Evolutionary conservation across 2,888 invertebrate species (phyloP).

Genomic region (Drosophila mimetica): DNA sequence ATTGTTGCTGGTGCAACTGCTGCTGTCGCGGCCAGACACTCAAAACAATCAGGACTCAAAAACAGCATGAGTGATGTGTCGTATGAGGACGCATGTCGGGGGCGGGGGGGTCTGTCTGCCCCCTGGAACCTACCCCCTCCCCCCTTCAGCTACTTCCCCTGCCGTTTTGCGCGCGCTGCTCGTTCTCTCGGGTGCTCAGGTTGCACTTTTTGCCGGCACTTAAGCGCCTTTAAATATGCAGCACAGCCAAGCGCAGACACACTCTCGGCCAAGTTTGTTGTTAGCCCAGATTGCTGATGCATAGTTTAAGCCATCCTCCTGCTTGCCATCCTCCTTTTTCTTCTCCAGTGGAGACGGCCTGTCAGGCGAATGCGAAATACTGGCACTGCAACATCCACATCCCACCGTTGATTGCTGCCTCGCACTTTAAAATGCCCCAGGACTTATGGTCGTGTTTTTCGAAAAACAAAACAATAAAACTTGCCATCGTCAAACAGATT

Average conservation of each 20-base stretch:
- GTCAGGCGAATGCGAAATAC: slow-evolving; percentile 4
- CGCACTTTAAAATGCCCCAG: slow-evolving; percentile 33
- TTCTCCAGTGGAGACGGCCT: slow-evolving; percentile 20
- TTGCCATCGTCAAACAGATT: slow-evolving; percentile 16
- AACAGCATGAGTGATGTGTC: slow-evolving; percentile 75
- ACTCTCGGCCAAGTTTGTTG: slow-evolving; percentile 39
- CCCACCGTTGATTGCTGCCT: slow-evolving; percentile 2
- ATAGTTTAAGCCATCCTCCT: slow-evolving; percentile 28
- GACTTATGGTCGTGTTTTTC: slow-evolving; percentile 37
- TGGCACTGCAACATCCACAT: slow-evolving; percentile 5
- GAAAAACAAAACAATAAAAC: slow-evolving; percentile 41
- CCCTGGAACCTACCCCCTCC: neutral
- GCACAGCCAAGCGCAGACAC: slow-evolving; percentile 51
- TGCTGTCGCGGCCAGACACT: slow-evolving; percentile 48
- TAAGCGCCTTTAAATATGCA: slow-evolving; percentile 74
- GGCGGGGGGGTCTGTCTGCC: slow-evolving; percentile 16
- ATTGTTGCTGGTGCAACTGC: slow-evolving; percentile 20
- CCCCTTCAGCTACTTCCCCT: slow-evolving; percentile 4
- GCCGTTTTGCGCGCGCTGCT: neutral
- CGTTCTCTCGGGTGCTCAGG: slow-evolving; percentile 28
- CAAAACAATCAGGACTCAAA: slow-evolving; percentile 70
- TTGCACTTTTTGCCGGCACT: slow-evolving; percentile 71
- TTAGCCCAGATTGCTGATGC: slow-evolving; percentile 41
- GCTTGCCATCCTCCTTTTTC: neutral
- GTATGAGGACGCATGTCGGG: slow-evolving; percentile 40